Base-by-base conservation (phyloP, 2,888 invertebrate genomes). In the Dioctria rufipes region DNA sequence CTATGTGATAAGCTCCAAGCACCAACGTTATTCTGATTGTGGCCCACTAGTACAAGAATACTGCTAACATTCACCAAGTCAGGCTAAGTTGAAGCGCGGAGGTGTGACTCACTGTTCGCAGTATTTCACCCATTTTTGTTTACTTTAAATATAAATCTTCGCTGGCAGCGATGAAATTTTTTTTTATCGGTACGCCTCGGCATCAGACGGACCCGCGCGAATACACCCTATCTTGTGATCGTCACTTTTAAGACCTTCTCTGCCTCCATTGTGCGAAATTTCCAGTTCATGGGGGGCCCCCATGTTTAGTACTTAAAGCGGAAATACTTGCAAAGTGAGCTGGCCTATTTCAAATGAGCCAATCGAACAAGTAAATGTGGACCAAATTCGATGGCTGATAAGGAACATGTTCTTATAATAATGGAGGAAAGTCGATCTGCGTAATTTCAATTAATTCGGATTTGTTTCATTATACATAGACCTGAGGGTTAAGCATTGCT, bases 351-450 rank as follows among this genome's bases (percentile, higher is more conserved):
- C 71, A 43, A 71, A 51, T 25, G n/a, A 37, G 25, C 54, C n/a
- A 37, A 71, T 71, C 54, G 49, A 51, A 51, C 37, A 39, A 9
- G 51, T 46, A 51, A 71, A 71, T 71, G 71, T 51, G 71, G 71
- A 51, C 71, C 54, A 71, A 25, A 71, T 54, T 51, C 49, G 71
- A 71, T 71, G n/a, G 54, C 37, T 54, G 71, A 71, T 71, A 71
- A 71, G 39, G 39, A 71, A 25, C 54, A 5, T 49, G 39, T 40
- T 71, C 46, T 25, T 25, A 25, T n/a, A 11, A 8, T 49, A 11
- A 66, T 13, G 51, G 71, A 49, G 46, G 25, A 40, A 39, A 58
- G 58, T 58, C 11, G 11, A 58, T 58, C 58, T 11, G 25, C 58
- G 25, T 8, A 58, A 58, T 58, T 71, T 71, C 51, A 40, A 66